phyloP scores from a whole-genome alignment of 2,113 vertebrate genomes.

The Anarrhichthys ocellatus region DNA sequence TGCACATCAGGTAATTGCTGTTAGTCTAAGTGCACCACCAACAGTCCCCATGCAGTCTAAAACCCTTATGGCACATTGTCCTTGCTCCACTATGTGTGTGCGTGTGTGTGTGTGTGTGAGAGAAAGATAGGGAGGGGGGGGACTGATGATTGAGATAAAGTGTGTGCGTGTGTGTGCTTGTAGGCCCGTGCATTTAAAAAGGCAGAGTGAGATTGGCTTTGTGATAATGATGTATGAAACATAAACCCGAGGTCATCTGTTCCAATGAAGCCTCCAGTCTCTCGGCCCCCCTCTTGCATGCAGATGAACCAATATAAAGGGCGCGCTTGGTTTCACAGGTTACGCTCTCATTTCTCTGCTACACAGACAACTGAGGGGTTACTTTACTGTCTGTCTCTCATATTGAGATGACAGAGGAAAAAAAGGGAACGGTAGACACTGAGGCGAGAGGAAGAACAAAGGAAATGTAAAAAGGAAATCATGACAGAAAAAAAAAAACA shows the following conservation, averaged over 20 bases:
- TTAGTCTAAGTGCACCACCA: conserved; percentile 73
- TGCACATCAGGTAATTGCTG: conserved; percentile 74
- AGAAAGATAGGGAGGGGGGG: conserved; percentile 9
- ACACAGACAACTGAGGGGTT: conserved; percentile 33
- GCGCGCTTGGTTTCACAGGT: conserved; percentile 51
- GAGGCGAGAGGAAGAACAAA: conserved; percentile 38
- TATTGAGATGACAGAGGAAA: conserved; percentile 15
- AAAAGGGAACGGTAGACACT: conserved; percentile 1
- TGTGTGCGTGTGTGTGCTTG: conserved; percentile 11
- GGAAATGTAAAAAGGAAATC: conserved; percentile 23
- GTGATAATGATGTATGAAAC: conserved; percentile 76
- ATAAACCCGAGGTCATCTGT: conserved; percentile 75
- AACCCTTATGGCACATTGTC: conserved; percentile 53
- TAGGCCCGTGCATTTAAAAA: conserved; percentile 48
- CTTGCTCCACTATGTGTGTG: conserved; percentile 25
- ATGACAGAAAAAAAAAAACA: conserved; percentile 31
- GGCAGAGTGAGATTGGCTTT: conserved; percentile 55
- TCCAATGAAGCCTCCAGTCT: conserved; percentile 67
- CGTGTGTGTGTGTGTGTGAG: conserved; percentile 7
- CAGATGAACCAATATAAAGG: conserved; percentile 71
- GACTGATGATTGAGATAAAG: conserved; percentile 56
- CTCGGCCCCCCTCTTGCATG: conserved; percentile 54
- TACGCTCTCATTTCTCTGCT: conserved; percentile 59
- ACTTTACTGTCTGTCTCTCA: conserved; percentile 43
- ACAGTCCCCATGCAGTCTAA: conserved; percentile 43